These are phyloP conservation scores for Pogoniulus pusillus DNA, from an alignment of 2,797 vertebrate species.

Conservation along the genomic window DNA sequence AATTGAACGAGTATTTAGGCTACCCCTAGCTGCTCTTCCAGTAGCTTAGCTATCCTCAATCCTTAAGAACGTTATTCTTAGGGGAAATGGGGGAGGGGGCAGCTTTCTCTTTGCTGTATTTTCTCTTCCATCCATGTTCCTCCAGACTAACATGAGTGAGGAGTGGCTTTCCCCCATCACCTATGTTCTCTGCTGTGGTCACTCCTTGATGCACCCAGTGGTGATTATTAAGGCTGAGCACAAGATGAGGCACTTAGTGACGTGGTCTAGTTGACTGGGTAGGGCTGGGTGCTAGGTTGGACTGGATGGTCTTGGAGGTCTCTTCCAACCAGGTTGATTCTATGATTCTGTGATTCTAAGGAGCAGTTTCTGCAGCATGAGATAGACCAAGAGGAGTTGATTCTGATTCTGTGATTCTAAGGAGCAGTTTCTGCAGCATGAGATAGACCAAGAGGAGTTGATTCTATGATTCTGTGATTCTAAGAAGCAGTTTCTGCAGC, in stretches of 20 bases:
- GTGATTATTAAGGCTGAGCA: constrained; percentile 65
- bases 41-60: background rate
- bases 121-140: background rate
- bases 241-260: too few species aligned
- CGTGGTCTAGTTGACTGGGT: too few species aligned
- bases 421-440: constrained; percentile 72
- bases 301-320: too few species aligned
- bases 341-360: too few species aligned
- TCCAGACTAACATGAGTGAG: constrained; percentile 67
- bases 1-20: background rate
- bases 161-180: constrained; percentile 70
- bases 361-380: constrained; percentile 71
- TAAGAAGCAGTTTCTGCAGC: constrained; percentile 74
- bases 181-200: constrained; percentile 71
- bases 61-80: constrained; percentile 3
- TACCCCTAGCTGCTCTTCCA: background rate
- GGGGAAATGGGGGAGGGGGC: background rate
- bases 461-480: too few species aligned
- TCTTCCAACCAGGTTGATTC: too few species aligned
- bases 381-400: background rate
- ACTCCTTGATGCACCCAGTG: constrained; percentile 72
- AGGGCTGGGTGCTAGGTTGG: too few species aligned
- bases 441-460: background rate
- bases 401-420: too few species aligned
- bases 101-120: background rate